phyloP scores from a whole-genome alignment of 2,888 invertebrate genomes.

The Aphidoletes aphidimyza region DNA sequence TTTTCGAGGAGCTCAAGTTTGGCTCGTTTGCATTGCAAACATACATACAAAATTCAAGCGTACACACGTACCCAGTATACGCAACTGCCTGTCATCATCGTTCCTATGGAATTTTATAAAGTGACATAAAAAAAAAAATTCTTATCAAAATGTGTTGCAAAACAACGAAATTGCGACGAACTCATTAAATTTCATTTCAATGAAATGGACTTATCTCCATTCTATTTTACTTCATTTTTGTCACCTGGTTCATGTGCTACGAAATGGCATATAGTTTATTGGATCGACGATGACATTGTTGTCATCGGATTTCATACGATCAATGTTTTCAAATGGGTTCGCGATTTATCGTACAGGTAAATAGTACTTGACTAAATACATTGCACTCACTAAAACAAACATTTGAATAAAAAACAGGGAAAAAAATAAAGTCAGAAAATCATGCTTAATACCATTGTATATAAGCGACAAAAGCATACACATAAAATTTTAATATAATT shows the following conservation, averaged over 20 bases:
- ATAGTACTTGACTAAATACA: too few species aligned
- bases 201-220: neutral
- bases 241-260: neutral
- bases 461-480: too few species aligned
- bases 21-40: neutral
- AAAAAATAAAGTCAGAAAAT: too few species aligned
- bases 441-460: too few species aligned
- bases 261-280: neutral
- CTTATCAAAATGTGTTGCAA: neutral
- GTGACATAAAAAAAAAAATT: neutral
- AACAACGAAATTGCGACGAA: neutral
- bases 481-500: too few species aligned
- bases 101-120: neutral
- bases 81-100: neutral
- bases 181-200: slow-evolving; percentile 40
- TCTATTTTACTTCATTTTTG: neutral
- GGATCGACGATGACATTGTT: too few species aligned
- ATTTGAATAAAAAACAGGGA: too few species aligned
- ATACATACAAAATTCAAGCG: neutral
- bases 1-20: neutral
- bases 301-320: too few species aligned
- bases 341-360: too few species aligned
- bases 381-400: too few species aligned
- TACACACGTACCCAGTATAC: neutral
- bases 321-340: too few species aligned